Evolutionary conservation across 2,888 invertebrate genomes (phyloP).

Genomic region (Archaeoteleia sp.): DNA sequence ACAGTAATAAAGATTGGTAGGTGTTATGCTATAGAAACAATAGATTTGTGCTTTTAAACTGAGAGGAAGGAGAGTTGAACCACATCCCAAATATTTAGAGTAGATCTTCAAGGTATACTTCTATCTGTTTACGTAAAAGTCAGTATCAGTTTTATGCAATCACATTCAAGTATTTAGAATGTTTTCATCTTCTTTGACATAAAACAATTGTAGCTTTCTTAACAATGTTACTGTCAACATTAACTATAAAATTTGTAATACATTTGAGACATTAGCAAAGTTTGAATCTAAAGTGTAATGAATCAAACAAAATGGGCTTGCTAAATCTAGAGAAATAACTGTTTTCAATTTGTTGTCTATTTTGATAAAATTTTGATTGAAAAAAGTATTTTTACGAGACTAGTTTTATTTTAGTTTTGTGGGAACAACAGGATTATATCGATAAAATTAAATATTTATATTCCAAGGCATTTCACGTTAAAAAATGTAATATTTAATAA

Average conservation of each 20-base stretch:
- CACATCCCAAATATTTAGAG: constrained; percentile 59
- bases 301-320: constrained; percentile 26
- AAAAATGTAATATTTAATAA: not conserved
- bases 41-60: constrained; percentile 68
- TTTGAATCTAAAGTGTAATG: constrained; percentile 2
- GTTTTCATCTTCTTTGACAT: constrained; percentile 24
- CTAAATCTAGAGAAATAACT: constrained; percentile 1
- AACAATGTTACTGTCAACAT: constrained; percentile 34
- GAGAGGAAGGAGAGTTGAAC: constrained; percentile 74
- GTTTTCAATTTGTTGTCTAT: constrained; percentile 22
- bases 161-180: constrained; percentile 22
- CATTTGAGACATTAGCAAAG: constrained; percentile 50
- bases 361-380: constrained; percentile 17
- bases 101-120: constrained; percentile 45
- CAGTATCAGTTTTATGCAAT: constrained; percentile 27
- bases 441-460: not conserved
- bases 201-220: constrained; percentile 34
- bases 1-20: constrained; percentile 53
- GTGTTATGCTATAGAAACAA: constrained; percentile 58
- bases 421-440: too few species aligned
- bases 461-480: not conserved
- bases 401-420: too few species aligned
- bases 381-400: too few species aligned
- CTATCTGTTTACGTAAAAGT: constrained; percentile 29
- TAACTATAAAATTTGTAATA: constrained; percentile 22